A percentile compares a stretch with the other conserved stretches of the same genome.
Conservation (phyloP, 2,113 vertebrate species). For the Trichomycterus rosablanca region DNA sequence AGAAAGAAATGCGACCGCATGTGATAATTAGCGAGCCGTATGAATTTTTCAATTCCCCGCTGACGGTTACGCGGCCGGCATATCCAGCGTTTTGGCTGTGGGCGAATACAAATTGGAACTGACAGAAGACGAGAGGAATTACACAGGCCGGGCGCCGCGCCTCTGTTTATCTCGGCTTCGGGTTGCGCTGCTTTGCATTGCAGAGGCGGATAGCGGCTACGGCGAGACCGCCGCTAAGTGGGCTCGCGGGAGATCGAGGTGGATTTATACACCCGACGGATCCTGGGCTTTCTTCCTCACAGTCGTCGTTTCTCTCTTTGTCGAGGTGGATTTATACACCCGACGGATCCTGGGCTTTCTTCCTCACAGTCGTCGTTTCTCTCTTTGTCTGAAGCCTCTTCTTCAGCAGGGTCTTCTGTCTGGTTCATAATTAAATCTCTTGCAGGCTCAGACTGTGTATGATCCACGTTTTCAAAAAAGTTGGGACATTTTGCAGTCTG, state of each 20-base stretch:
- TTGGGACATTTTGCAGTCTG: no score
- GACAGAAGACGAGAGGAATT: slow-evolving; percentile 59
- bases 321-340: slow-evolving; percentile 40
- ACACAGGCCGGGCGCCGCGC: slow-evolving; percentile 48
- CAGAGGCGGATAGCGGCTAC: slow-evolving; percentile 46
- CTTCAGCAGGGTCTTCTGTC: no score
- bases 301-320: no score
- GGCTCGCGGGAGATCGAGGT: slow-evolving; percentile 53
- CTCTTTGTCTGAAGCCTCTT: no score
- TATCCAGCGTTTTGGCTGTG: slow-evolving; percentile 41
- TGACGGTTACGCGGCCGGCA: background rate
- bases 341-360: slow-evolving; percentile 44
- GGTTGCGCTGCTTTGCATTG: slow-evolving; percentile 54
- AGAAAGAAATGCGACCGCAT: background rate
- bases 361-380: no score
- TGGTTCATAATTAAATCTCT: no score
- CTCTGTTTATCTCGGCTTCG: slow-evolving; percentile 50
- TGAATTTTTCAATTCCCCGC: slow-evolving; percentile 7
- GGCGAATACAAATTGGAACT: slow-evolving; percentile 59
- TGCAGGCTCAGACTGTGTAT: no score
- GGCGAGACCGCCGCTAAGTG: slow-evolving; percentile 51
- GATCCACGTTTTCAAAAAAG: no score
- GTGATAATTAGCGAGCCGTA: slow-evolving; percentile 8
- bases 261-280: slow-evolving; percentile 52
- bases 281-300: background rate